phyloP scores from a whole-genome alignment of 2,113 vertebrate species.

The Trematocara macrostoma region DNA sequence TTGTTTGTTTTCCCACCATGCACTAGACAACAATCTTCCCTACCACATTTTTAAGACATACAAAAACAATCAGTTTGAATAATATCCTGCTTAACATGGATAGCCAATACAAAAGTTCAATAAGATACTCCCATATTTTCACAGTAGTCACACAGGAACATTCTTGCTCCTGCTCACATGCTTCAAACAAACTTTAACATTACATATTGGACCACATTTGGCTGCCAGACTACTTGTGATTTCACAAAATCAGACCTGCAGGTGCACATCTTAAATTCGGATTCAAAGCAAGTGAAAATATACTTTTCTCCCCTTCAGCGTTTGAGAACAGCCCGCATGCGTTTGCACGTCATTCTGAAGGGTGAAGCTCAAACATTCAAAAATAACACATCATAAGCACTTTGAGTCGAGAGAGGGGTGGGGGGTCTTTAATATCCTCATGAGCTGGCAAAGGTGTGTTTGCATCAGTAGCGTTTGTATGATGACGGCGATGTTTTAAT shows the following conservation, averaged over 20 bases:
- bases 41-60: background rate
- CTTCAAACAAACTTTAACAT: background rate
- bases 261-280: background rate
- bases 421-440: background rate
- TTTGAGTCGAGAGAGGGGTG: accelerated
- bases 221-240: background rate
- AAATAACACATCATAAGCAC: background rate
- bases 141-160: background rate
- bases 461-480: background rate
- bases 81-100: background rate
- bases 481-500: background rate
- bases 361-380: background rate
- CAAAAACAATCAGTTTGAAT: background rate
- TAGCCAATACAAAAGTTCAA: background rate
- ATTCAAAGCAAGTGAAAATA: background rate
- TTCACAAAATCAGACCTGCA: background rate
- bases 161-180: background rate
- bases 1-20: background rate
- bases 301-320: background rate
- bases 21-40: background rate
- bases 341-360: background rate
- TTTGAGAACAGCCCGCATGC: background rate
- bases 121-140: background rate
- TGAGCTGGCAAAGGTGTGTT: background rate
- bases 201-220: background rate